Evolutionary conservation across 2,113 vertebrate genomes (phyloP).

Genomic region (Psammodynastes pulverulentus): DNA sequence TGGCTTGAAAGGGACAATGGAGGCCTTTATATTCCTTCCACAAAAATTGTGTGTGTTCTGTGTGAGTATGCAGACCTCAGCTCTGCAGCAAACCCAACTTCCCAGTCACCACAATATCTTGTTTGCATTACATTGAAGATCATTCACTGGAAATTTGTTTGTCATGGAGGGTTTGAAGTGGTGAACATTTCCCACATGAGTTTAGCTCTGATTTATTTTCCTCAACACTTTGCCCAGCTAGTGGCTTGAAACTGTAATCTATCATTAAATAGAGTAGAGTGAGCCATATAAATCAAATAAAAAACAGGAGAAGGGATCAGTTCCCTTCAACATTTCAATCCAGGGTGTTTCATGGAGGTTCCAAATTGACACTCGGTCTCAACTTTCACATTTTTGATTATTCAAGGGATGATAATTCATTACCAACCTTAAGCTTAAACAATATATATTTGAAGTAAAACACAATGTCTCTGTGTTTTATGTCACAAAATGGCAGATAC

Average conservation of each 20-base stretch:
- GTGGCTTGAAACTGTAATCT: not conserved
- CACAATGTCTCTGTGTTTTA: not conserved
- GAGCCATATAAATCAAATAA: not conserved
- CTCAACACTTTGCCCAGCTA: not conserved
- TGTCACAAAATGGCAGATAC: not conserved
- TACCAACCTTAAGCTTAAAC: not conserved
- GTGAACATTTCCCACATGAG: not conserved
- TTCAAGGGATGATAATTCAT: constrained; percentile 1
- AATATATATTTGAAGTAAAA: no score
- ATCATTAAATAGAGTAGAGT: not conserved
- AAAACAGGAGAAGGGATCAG: not conserved
- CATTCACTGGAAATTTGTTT: constrained; percentile 3
- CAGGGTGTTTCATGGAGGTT: not conserved
- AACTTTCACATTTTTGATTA: not conserved
- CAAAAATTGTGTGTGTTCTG: not conserved
- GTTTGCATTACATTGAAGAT: not conserved
- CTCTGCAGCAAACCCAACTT: not conserved
- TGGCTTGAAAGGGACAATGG: constrained; percentile 50
- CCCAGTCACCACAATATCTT: not conserved
- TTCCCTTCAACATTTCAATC: not conserved
- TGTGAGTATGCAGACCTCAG: not conserved
- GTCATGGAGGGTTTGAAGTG: not conserved
- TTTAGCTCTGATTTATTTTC: constrained; percentile 4
- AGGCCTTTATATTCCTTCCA: constrained; percentile 39
- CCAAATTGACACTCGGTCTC: not conserved